Base-by-base conservation (phyloP, 1,140 invertebrate genomes). In the Meteorus sp. region DNA sequence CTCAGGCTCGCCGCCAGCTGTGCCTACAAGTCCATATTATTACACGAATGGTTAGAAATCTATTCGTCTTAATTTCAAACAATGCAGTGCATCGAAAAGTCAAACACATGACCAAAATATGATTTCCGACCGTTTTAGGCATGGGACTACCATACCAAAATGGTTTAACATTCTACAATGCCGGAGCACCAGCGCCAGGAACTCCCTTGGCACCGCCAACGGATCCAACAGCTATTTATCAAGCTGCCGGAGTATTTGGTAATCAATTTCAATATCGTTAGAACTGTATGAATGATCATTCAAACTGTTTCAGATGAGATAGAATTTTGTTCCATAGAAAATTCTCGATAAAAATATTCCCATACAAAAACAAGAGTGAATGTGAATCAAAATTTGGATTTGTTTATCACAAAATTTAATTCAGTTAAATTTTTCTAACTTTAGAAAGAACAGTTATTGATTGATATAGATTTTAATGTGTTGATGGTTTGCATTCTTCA, bases 151-250 rank as follows among this genome's bases (percentile, higher is more conserved):
- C 83, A 52, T 85, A 85, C 68, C 84, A 85, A 56, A 85, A 84
- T 78, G 83, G 83, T 15, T 80, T 85, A 77, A 81, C 85, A 17
- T 82, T 85, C 61, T 86, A 84, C 53, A 78, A 79, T 59, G 61
- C 78, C 33, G 73, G 72, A 48, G 71, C 72, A 41, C 70, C 78
- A 25, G 66, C 75, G 19, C 75, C 77, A 39, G 72, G 76, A 43
- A 72, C 77, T 52, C 70, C 72, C 1, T 70, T 78, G 47, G 75
- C 75, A 25, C 71, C 75, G n/a, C 69, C 74, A 17, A 70, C 75
- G 29, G 78, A 79, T 70, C 76, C 78, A 25, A 61, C 77, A 22
- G 71, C 74, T 7, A 66, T 79, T 61, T 79, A 79, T 67, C 78
- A 79, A 72, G 70, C 79, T 19, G 69, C 79, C 41, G 74, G 78